Evolutionary conservation across 1,140 invertebrate genomes (phyloP).

Genomic region (Drosophila arawakana): DNA sequence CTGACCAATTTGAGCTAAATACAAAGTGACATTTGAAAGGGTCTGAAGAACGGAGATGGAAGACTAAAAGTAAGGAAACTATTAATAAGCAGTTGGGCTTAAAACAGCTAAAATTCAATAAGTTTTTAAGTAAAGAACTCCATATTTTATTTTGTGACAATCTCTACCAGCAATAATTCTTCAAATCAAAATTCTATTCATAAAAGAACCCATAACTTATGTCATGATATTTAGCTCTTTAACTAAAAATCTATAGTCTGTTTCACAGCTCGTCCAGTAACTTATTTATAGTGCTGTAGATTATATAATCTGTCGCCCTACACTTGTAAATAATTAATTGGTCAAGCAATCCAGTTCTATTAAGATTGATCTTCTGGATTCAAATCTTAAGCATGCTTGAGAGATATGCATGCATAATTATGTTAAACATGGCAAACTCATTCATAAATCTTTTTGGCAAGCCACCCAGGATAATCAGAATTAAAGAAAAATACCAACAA

Average conservation of each 20-base stretch:
- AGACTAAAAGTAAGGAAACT: background rate
- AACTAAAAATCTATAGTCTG: background rate
- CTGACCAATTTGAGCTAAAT: conserved; percentile 18
- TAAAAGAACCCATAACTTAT: no score
- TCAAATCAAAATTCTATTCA: no score
- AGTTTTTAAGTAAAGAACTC: no score
- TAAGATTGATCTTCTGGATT: conserved; percentile 42
- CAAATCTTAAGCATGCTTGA: conserved; percentile 23
- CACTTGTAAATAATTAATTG: conserved; percentile 25
- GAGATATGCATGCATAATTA: conserved; percentile 56
- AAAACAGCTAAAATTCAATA: no score
- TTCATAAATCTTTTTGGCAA: conserved; percentile 72
- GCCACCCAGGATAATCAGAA: conserved; percentile 22
- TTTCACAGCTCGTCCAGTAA: background rate
- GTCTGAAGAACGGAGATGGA: background rate
- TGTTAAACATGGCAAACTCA: conserved; percentile 67
- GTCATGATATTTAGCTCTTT: no score
- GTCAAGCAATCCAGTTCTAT: conserved; percentile 11
- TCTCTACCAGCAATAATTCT: no score
- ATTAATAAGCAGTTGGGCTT: background rate
- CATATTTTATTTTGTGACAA: no score
- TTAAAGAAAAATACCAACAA: background rate
- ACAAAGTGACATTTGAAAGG: conserved; percentile 45
- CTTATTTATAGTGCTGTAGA: conserved; percentile 8
- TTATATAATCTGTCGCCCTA: conserved; percentile 2